These are phyloP conservation scores for Patella caerulea DNA, from an alignment of 2,888 invertebrate species.

Conservation along the genomic window DNA sequence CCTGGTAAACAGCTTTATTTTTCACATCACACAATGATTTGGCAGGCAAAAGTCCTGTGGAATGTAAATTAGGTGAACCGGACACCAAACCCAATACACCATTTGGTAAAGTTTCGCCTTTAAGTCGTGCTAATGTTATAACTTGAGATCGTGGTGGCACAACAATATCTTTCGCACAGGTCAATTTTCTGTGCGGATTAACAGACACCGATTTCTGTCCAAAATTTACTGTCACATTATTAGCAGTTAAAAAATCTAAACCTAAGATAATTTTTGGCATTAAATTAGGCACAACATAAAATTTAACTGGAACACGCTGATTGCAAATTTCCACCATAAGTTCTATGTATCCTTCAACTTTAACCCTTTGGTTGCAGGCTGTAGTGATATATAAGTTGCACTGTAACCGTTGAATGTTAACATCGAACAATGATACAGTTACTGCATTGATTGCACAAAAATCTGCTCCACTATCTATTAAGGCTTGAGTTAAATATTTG, in stretches of 20 bases:
- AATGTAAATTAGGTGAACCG: constrained; percentile 7
- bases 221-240: constrained; percentile 3
- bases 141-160: neutral
- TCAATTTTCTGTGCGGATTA: constrained; percentile 13
- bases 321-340: too few relatives aligned
- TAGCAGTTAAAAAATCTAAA: neutral
- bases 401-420: neutral
- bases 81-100: constrained; percentile 12
- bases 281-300: constrained; percentile 15
- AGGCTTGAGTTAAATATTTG: too few relatives aligned
- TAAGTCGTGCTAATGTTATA: neutral
- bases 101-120: constrained; percentile 14
- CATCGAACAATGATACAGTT: neutral
- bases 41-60: constrained; percentile 3
- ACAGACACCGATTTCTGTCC: too few relatives aligned
- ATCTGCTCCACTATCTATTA: too few relatives aligned
- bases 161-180: neutral
- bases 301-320: neutral
- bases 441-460: constrained; percentile 1
- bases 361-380: constrained; percentile 5
- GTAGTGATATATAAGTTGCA: neutral
- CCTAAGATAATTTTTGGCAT: constrained; percentile 5
- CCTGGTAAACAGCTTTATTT: neutral
- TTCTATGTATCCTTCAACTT: too few relatives aligned
- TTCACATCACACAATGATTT: too few relatives aligned